Base-by-base conservation (phyloP, 2,797 vertebrate genomes). In the Acanthurus tractus region DNA sequence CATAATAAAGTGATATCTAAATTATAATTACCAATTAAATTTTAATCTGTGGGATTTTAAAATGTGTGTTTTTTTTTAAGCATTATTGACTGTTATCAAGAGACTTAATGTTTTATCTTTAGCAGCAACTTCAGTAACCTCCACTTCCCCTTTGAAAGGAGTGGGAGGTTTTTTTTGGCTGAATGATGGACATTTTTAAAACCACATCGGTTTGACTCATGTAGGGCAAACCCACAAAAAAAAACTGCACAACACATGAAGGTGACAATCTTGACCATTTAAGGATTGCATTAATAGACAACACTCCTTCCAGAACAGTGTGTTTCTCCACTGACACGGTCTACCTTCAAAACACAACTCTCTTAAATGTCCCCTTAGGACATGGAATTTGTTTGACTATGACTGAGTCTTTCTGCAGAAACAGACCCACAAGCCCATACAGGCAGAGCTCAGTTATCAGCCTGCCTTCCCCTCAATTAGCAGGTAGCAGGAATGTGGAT, bases 401-500 rank as follows among this genome's bases (percentile, higher is more conserved):
- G 8, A 59, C 20, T 12, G 12, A 68, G 25, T 53, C 14, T 34
- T 57, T 20, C 48, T 78, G 65, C 45, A 50, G 13, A 13, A 6
- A 59, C 12, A 50, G 40, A 63, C 5, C 20, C 77, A 84, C 91
- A 92, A 78, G 91, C 70, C 79, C 55, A 12, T 4, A 72, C 93
- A 91, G 72, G 90, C 85, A 68, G 45, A 44, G 67, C 62, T 44
- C 75, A 56, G 52, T 54, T 34, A 40, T 58, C 22, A 63, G 54
- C 57, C 74, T 63, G 68, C 45, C 13, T 52, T 23, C 65, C 63
- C 55, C 54, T 56, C 70, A 42, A 44, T 68, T 59, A 65, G 46
- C 72, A 78, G 66, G 8, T 46, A 53, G 22, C 29, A 86, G 76
- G 91, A 91, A 93, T 93, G 88, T 87, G 75, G 12, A 70, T 56